Evolutionary conservation across 2,113 vertebrate genomes (phyloP).

Genomic region (Tamias sibiricus): DNA sequence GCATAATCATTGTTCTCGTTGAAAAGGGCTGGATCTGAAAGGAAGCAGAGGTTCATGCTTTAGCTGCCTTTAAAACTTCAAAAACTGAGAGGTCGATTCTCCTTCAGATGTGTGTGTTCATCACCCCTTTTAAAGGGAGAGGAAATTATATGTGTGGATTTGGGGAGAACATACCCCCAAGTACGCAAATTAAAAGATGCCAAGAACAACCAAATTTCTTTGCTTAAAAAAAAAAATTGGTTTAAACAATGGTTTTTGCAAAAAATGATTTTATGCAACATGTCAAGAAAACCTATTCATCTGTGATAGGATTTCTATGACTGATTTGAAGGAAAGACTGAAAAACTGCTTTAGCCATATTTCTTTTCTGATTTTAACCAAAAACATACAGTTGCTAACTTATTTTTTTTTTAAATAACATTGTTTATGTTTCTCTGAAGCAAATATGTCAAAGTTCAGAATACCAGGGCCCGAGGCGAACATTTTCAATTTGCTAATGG

Average conservation of each 20-base stretch:
- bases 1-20: slow-evolving; percentile 83
- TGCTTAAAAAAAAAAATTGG: slow-evolving; percentile 64
- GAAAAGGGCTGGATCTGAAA: slow-evolving; percentile 75
- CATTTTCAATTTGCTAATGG: slow-evolving; percentile 48
- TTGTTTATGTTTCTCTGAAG: slow-evolving; percentile 55
- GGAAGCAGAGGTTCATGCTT: slow-evolving; percentile 81
- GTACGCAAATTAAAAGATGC: slow-evolving; percentile 77
- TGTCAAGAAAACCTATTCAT: slow-evolving; percentile 77
- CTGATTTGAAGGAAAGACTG: slow-evolving; percentile 45
- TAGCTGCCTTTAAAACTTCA: slow-evolving; percentile 78
- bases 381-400: slow-evolving; percentile 47
- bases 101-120: slow-evolving; percentile 66
- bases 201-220: slow-evolving; percentile 79
- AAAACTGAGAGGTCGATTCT: slow-evolving; percentile 71
- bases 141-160: slow-evolving; percentile 69
- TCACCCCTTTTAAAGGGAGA: slow-evolving; percentile 69
- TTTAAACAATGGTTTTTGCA: slow-evolving; percentile 71
- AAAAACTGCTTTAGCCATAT: slow-evolving; percentile 22
- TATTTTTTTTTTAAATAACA: slow-evolving; percentile 50
- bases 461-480: not conserved
- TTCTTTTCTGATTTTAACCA: slow-evolving; percentile 50
- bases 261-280: slow-evolving; percentile 71
- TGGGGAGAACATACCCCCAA: slow-evolving; percentile 70
- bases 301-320: slow-evolving; percentile 76
- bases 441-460: slow-evolving; percentile 48